These are phyloP conservation scores for Grus americana DNA, from an alignment of 2,113 vertebrate species.

Conservation along the genomic window DNA sequence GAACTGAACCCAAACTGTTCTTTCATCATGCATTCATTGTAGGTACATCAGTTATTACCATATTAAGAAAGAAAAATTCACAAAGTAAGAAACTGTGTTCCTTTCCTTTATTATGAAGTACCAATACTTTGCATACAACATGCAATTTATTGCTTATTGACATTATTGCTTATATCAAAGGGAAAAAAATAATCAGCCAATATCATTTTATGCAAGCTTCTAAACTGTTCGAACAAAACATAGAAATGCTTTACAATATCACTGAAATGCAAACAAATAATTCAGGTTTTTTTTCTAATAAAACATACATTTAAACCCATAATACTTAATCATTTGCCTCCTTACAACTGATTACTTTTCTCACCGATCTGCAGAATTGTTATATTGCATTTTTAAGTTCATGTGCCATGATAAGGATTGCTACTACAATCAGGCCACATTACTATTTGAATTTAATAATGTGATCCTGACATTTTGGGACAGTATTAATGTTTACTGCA, in stretches of 20 bases:
- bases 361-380: background rate
- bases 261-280: constrained; percentile 46
- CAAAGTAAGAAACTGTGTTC: constrained; percentile 24
- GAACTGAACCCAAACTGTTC: background rate
- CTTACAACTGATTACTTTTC: background rate
- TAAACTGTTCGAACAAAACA: constrained; percentile 39
- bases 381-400: background rate
- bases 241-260: constrained; percentile 28
- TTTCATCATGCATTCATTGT: background rate
- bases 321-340: background rate
- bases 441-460: background rate
- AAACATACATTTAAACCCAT: constrained; percentile 4
- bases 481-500: background rate
- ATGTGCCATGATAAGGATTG: background rate
- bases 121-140: constrained; percentile 60
- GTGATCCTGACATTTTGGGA: background rate
- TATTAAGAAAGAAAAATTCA: background rate
- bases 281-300: background rate
- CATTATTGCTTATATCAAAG: constrained; percentile 70
- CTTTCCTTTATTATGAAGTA: constrained; percentile 67
- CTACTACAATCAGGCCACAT: background rate
- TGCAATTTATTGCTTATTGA: constrained; percentile 77
- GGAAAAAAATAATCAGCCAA: constrained; percentile 27
- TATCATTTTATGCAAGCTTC: constrained; percentile 33
- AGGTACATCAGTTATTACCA: background rate